phyloP scores from a whole-genome alignment of 2,113 vertebrate species.

The Hippocampus barbouri region DNA sequence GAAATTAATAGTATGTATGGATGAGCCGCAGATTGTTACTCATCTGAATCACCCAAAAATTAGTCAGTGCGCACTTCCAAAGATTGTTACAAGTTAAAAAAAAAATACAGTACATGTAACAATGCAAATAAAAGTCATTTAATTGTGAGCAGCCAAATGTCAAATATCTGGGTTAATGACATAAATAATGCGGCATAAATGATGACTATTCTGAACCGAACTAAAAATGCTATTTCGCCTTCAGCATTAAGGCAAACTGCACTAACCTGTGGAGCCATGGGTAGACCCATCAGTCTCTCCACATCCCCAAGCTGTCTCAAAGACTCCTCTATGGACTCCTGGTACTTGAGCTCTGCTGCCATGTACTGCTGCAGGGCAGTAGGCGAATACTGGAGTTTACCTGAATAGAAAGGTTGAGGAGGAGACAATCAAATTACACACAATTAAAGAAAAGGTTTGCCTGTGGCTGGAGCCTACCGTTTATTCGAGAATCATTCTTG shows the following conservation, averaged over 20 bases:
- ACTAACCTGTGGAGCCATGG: background rate
- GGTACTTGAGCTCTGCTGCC: constrained; percentile 7
- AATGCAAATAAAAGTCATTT: background rate
- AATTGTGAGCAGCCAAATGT: background rate
- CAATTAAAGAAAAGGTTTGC: background rate
- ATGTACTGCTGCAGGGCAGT: constrained; percentile 5
- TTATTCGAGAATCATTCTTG: constrained; percentile 42
- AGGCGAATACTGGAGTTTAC: constrained; percentile 7
- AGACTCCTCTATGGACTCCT: constrained; percentile 7
- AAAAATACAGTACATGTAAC: background rate
- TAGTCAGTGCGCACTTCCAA: background rate
- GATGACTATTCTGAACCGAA: background rate
- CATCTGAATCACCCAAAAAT: background rate
- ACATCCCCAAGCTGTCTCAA: background rate
- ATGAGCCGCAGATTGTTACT: too few relatives aligned
- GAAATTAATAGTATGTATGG: too few relatives aligned
- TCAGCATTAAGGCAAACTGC: background rate
- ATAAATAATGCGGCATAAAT: background rate
- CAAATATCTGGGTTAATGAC: background rate
- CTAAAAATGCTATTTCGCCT: background rate
- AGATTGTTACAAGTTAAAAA: background rate
- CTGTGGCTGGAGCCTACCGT: constrained; percentile 17
- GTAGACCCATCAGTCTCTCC: constrained; percentile 2
- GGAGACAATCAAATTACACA: background rate
- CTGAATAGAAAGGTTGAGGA: background rate